Evolutionary conservation across 2,797 vertebrate species (phyloP), one percentile per base, ranked within the genome.

Genomic region (Acipenser transmontanus): DNA sequence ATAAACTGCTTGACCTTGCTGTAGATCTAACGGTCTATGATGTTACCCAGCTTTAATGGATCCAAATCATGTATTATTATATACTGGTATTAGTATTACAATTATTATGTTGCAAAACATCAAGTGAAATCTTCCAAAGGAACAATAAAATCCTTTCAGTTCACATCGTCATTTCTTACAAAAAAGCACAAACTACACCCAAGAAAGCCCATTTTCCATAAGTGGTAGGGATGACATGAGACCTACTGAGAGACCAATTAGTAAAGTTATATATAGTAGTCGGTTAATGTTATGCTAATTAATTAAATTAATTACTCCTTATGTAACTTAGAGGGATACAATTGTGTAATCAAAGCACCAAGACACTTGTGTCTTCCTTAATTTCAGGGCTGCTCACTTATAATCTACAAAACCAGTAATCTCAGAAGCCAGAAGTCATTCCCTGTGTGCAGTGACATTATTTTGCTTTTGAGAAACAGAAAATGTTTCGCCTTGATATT

Each of bases 201-300:
- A 62, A 65, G 65, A 67, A 78, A 73, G 77, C 69, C 68, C 75
- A 75, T 70, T 72, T 78, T 71, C 63, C 69, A 77, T 76, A 70
- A 77, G 69, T 72, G 70, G 68, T 69, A 64, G 17, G 75, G 75
- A 81, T 78, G 73, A 69, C 70, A 75, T 79, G 74, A 65, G 72
- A 71, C 69, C 70, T 79, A 74, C 76, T 74, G 78, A 83, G 65
- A 66, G 17, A 60, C n/a, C 47, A 52, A 66, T 78, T 74, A 76
- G 74, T 51, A 66, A 61, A 76, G 77, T 79, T 73, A 75, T 75
- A 78, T 75, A 75, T 76, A 79, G 82, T 79, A 78, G 70, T 80
- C 78, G 77, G 70, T 81, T 72, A 69, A 73, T 74, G 79, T 79
- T 79, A 80, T 76, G 82, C 78, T 84, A 83, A 87, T 87, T 83